Base-by-base conservation (phyloP, 2,113 vertebrate genomes). In the Suncus etruscus region DNA sequence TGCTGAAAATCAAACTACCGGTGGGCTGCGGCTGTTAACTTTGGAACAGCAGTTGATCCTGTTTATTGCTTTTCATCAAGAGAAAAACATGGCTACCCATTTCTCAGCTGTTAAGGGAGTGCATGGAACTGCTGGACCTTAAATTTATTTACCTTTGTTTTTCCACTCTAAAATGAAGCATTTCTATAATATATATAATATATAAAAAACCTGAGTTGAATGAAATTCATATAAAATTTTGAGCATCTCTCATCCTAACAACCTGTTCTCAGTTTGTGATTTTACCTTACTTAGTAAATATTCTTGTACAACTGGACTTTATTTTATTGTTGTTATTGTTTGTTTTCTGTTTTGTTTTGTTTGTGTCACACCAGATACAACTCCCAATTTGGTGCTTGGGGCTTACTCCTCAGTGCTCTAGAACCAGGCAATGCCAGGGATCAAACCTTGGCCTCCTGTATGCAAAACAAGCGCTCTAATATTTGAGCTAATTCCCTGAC, bases 1-100 rank as follows among this genome's bases (percentile, higher is more conserved):
- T 91, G 61, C 73, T 94, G 87, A 51, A 74, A 66, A 84, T 95
- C 74, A 90, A 93, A 82, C 87, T 78, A 15, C 54, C 90, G 93
- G 76, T 39, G 39, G 39, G 39, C 39, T 39, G 39, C 39, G 61
- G 85, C 51, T 83, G 16, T 89, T 84, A 85, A 84, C 85, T 86
- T 58, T 89, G 32, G 39, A 85, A 32, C 31, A 88, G 87, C 54
- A 84, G 73, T 88, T 88, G 45, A 65, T 66, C 48, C 48, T 83
- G 31, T 87, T 83, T 79, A n/a, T 75, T 85, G n/a, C 61, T 81
- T 87, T 91, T 91, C 78, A 39, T 39, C 47, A 69, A 76, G 31
- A 77, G 69, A 77, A 32, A 18, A 54, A 45, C 29, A 11, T 68
- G 14, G 27, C 68, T 39, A 54, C 27, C 29, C 32, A 29, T 79